Base-by-base conservation (phyloP, 2,797 vertebrate species). In the Malurus leucopterus region DNA sequence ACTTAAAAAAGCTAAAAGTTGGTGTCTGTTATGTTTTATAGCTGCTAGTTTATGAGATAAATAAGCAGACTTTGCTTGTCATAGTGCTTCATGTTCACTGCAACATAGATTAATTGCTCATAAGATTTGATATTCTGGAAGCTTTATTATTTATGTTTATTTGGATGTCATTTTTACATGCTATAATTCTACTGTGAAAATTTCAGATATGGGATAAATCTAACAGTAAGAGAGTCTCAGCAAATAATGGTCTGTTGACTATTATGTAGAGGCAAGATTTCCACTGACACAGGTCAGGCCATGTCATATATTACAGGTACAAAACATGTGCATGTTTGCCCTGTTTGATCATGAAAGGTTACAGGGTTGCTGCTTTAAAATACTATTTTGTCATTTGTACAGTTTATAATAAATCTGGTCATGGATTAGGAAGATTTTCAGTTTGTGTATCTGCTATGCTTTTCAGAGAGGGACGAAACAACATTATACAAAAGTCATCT, bases 291-390 rank as follows among this genome's bases (percentile, higher is more conserved):
- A 29, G 40, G 13, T 87, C 65, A 41, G 63, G 13, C 36, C 1
- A 2, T 26, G 36, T 21, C 67, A 65, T 18, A 34, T 80, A 51
- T 13, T 84, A 51, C 26, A 89, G 32, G 30, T 29, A 47, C 16
- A 26, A 19, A 55, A 46, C 30, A 4, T 1, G 0, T 17, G 18
- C 5, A 7, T 3, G 2, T 55, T 64, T 49, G 23, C 18, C 23
- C 16, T 64, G 1, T 21, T 78, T 79, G 55, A 63, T 76, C 20
- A 44, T 51, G 38, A 50, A 82, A 90, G 49, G 29, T 43, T 62
- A 27, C 14, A 81, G 53, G 11, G 17, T 49, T 86, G 22, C 30
- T 84, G 0, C n/a, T 55, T 55, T 10, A 41, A 84, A 84, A 34
- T 57, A 58, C 13, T 27, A 14, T 43, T 38, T 24, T 82, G 15